Percentiles rank a stretch among this genome's conserved stretches.
These are phyloP conservation scores for Dinocampus coccinellae DNA, from an alignment of 2,888 invertebrate species.

Conservation along the genomic window DNA sequence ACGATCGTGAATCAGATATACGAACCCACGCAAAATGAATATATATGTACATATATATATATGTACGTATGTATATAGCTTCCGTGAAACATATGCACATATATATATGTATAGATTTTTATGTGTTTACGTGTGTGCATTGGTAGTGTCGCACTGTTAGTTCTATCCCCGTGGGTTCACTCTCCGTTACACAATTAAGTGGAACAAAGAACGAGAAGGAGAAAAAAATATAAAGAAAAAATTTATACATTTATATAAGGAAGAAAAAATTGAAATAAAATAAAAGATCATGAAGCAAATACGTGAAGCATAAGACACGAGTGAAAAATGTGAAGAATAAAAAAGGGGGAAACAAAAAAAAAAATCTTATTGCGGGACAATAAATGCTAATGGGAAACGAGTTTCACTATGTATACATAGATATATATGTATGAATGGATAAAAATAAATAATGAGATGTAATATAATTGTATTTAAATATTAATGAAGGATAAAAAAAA, in stretches of 20 bases:
- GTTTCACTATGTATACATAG: constrained; percentile 1
- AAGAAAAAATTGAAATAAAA: constrained; percentile 12
- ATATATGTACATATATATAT: not conserved
- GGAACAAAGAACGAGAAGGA: constrained; percentile 19
- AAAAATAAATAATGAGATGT: not conserved
- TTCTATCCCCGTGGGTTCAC: constrained; percentile 46
- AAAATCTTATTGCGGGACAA: constrained; percentile 7
- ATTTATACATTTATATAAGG: no score
- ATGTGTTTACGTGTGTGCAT: no score
- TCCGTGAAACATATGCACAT: constrained; percentile 38
- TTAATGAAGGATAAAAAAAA: not conserved
- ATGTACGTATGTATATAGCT: constrained; percentile 28
- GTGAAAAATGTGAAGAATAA: not conserved
- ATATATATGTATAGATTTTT: no score
- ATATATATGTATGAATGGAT: not conserved
- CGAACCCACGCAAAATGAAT: constrained; percentile 35
- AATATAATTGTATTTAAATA: not conserved
- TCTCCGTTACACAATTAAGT: constrained; percentile 40
- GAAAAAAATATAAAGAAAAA: no score
- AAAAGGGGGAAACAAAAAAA: constrained; percentile 2
- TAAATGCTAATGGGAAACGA: constrained; percentile 3
- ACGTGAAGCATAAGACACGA: not conserved
- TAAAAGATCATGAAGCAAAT: not conserved
- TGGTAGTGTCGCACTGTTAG: constrained; percentile 30
- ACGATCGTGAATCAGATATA: constrained; percentile 47